Conservation (phyloP, 2,113 vertebrate species). For the Labrus mixtus region DNA sequence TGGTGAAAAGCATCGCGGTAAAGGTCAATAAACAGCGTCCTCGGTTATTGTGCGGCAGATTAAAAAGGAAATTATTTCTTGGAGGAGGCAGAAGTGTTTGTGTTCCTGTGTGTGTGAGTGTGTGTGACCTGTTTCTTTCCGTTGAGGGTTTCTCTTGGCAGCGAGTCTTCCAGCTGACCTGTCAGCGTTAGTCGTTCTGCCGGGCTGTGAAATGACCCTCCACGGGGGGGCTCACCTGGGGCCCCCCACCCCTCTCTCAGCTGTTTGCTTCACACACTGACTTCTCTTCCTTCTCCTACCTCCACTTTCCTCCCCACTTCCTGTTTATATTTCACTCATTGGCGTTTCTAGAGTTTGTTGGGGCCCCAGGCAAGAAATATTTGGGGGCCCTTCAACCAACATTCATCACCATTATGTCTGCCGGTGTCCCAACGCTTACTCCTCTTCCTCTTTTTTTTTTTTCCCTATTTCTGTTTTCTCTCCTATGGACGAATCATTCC, state of each 20-base stretch:
- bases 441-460: no score
- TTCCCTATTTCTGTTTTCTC: no score
- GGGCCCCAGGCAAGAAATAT: no score
- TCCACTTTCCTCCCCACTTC: not conserved
- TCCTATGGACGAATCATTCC: no score
- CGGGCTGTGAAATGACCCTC: slow-evolving; percentile 71
- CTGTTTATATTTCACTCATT: slow-evolving; percentile 47
- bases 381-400: no score
- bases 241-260: slow-evolving; percentile 32
- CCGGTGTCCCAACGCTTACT: no score
- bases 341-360: no score
- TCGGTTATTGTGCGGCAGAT: slow-evolving; percentile 68
- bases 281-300: slow-evolving; percentile 20
- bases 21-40: slow-evolving; percentile 76
- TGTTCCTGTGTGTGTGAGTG: slow-evolving; percentile 8
- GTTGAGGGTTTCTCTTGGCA: slow-evolving; percentile 62
- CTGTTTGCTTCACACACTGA: slow-evolving; percentile 39
- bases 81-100: slow-evolving; percentile 35
- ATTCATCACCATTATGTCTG: no score
- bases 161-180: slow-evolving; percentile 74
- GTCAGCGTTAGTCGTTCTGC: slow-evolving; percentile 68
- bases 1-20: slow-evolving; percentile 45
- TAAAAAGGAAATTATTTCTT: slow-evolving; percentile 76
- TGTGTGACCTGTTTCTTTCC: slow-evolving; percentile 27
- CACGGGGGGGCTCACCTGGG: slow-evolving; percentile 54